These are phyloP conservation scores for Oligia strigilis DNA, from an alignment of 2,888 invertebrate species.

Conservation along the genomic window DNA sequence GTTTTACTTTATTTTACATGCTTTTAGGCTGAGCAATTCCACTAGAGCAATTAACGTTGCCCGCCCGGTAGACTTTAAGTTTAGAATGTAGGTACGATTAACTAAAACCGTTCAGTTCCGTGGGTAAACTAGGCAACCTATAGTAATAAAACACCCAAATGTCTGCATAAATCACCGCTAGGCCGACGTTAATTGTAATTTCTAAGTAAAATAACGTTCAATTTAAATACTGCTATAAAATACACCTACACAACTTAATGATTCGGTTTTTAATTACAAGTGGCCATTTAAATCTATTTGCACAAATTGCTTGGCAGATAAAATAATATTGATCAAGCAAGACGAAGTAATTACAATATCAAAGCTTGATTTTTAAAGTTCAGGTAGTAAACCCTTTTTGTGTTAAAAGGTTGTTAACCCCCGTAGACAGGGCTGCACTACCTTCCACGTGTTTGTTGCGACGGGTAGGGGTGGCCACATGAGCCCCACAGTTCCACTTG, in stretches of 20 bases:
- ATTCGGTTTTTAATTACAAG: constrained; percentile 53
- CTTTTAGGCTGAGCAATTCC: constrained; percentile 6
- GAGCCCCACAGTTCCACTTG: constrained; percentile 79
- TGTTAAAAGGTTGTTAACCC: constrained; percentile 81
- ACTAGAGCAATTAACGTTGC: constrained; percentile 19
- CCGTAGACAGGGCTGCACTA: constrained; percentile 70
- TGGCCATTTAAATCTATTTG: constrained; percentile 40
- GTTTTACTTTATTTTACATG: constrained; percentile 19
- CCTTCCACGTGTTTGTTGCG: constrained; percentile 74
- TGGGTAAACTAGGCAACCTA: constrained; percentile 2
- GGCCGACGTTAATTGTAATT: constrained; percentile 17
- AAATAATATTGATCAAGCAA: constrained; percentile 45
- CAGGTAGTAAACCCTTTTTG: constrained; percentile 75
- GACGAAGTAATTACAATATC: constrained; percentile 39
- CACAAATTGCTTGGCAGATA: constrained; percentile 34
- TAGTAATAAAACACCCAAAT: constrained; percentile 38
- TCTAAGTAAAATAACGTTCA: constrained; percentile 28
- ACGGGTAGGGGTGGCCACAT: constrained; percentile 64
- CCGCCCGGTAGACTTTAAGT: neutral
- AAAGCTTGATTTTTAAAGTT: constrained; percentile 45
- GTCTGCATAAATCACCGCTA: constrained; percentile 29
- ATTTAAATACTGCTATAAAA: constrained; percentile 36
- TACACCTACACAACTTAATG: constrained; percentile 24
- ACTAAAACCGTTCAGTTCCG: constrained; percentile 7
- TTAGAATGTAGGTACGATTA: constrained; percentile 4